Base-by-base conservation (phyloP, 2,113 vertebrate species). In the Todiramphus chloris region DNA sequence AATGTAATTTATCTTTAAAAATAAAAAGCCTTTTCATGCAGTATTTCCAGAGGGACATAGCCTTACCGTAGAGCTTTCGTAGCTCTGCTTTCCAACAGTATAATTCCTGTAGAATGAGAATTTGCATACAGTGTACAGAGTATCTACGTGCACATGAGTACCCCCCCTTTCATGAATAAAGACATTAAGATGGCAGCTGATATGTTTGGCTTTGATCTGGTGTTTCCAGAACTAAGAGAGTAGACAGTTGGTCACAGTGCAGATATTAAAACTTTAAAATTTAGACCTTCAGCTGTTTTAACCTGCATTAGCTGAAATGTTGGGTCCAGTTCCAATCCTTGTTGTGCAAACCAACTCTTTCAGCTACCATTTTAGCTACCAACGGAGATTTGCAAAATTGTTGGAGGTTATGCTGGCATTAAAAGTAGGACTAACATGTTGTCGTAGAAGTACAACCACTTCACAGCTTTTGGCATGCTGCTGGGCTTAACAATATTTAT, bases 1-100 rank as follows among this genome's bases (percentile, higher is more conserved):
- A 96, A 94, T 62, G 64, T 97, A 97, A 98, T 97, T 98, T 98
- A 96, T 98, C 81, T 96, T 94, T 87, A 97, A 98, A 98, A 97
- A 83, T 90, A 96, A 96, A 96, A 97, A 91, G 74, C 79, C 87
- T 95, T 97, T 97, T 97, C 81, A 96, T 91, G 83, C 53, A 5
- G 6, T 55, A 94, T 97, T 98, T 97, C 98, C 97, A 88, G 93
- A 91, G 96, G 97, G 94, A 96, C 5, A 9, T 78, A 85, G 82
- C 53, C 67, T 91, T 92, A 97, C 89, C 89, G 86, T 90, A 97
- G 90, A 96, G 96, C 86, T 97, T 97, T 97, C 82, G 91, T 97
- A 94, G 95, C 90, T 98, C 88, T 97, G 94, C 96, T 98, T 97
- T 97, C 68, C 83, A 97, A 81, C 62, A 91, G 67, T 94, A 41